These are phyloP conservation scores for Hepsetus odoe DNA, from an alignment of 2,113 vertebrate species.

Conservation along the genomic window DNA sequence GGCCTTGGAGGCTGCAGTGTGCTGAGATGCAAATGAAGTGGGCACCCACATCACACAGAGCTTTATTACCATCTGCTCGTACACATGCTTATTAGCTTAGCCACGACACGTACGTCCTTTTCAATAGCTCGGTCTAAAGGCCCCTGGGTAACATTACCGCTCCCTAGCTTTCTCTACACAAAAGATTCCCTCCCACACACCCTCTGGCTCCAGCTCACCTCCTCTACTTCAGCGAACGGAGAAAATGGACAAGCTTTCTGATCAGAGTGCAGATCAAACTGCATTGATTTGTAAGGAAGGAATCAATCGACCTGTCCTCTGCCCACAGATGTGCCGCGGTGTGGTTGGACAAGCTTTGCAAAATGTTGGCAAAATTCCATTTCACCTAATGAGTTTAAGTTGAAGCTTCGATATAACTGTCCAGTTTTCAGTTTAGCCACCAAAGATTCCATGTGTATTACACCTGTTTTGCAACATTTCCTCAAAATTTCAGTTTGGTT, in stretches of 20 bases:
- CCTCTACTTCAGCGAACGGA: neutral
- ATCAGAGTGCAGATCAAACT: slow-evolving; percentile 8
- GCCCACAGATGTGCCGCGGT: neutral
- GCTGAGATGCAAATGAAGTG: slow-evolving; percentile 53
- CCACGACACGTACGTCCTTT: slow-evolving; percentile 44
- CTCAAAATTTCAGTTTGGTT: no score
- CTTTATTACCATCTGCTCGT: slow-evolving; percentile 53
- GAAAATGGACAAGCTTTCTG: neutral
- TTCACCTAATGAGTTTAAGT: no score
- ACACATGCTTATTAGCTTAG: slow-evolving; percentile 51
- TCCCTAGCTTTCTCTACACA: neutral
- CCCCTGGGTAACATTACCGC: slow-evolving; percentile 4
- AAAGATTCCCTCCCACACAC: slow-evolving; percentile 28
- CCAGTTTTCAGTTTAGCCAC: no score
- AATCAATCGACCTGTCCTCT: neutral
- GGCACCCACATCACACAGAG: slow-evolving; percentile 51
- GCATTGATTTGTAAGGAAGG: neutral
- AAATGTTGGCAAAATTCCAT: neutral
- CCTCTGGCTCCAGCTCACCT: slow-evolving; percentile 7
- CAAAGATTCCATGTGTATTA: no score
- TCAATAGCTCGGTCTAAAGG: slow-evolving; percentile 11
- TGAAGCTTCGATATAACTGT: no score
- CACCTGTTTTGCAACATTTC: no score
- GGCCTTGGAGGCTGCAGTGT: slow-evolving; percentile 35
- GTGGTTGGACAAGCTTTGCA: neutral